These are phyloP conservation scores for Cherax destructor DNA, from an alignment of 1,140 invertebrate species.

Conservation along the genomic window DNA sequence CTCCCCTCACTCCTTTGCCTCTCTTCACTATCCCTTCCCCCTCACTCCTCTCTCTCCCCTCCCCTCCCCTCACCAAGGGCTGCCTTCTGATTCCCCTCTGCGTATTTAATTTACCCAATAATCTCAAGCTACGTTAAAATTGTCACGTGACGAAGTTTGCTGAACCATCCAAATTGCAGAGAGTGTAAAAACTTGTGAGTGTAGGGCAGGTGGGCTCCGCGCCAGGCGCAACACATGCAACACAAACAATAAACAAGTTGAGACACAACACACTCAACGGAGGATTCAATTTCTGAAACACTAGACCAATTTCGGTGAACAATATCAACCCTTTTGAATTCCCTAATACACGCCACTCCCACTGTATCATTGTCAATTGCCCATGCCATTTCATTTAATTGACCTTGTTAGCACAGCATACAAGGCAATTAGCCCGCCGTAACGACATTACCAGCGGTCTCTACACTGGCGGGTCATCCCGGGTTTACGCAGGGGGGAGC, in stretches of 20 bases:
- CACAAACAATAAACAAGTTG: neutral
- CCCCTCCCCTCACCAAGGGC: neutral
- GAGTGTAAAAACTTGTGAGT: no score
- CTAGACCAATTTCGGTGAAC: conserved; percentile 45
- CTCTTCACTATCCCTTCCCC: neutral
- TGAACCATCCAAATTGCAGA: no score
- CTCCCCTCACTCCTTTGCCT: neutral
- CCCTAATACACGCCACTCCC: conserved; percentile 62
- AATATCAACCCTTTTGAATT: conserved; percentile 59
- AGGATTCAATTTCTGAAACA: conserved; percentile 62
- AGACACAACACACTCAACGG: neutral
- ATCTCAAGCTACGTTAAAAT: conserved; percentile 10
- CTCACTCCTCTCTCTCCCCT: neutral
- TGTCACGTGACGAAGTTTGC: neutral
- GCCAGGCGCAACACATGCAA: neutral
- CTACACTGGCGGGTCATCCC: conserved; percentile 53
- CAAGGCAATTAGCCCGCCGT: conserved; percentile 60
- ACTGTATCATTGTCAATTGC: conserved; percentile 70
- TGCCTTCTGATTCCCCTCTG: neutral
- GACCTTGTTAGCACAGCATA: conserved; percentile 69
- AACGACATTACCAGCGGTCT: conserved; percentile 64
- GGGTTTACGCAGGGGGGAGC: conserved; percentile 45
- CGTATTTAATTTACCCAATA: conserved; percentile 16
- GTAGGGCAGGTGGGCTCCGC: no score
- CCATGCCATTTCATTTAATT: conserved; percentile 69